Conservation (phyloP, 1,140 invertebrate genomes). For the Ganaspis sp. region DNA sequence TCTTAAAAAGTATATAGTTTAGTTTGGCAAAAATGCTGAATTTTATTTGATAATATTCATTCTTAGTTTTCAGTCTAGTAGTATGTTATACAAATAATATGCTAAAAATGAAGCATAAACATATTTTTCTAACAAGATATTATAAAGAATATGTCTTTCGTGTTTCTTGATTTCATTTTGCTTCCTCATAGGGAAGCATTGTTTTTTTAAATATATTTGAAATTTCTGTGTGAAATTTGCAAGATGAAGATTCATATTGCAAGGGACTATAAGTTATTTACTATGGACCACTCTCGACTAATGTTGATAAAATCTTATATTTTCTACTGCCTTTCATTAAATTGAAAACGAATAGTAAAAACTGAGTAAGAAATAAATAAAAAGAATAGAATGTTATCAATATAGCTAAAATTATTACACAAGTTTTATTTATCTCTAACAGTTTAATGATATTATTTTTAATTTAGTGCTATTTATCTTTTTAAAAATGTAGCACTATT, state of each 20-base stretch:
- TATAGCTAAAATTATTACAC: too few species aligned
- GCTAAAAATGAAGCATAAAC: conserved; percentile 12
- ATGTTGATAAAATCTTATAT: conserved; percentile 66
- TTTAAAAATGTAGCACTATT: too few species aligned
- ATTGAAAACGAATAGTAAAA: conserved; percentile 45
- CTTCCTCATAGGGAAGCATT: too few species aligned
- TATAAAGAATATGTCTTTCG: neutral
- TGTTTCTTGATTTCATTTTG: neutral
- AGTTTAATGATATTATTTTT: too few species aligned
- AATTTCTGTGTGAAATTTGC: conserved; percentile 11
- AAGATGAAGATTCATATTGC: conserved; percentile 37
- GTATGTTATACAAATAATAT: neutral
- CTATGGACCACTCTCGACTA: conserved; percentile 65
- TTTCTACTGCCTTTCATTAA: conserved; percentile 57
- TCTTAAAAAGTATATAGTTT: conserved; percentile 23
- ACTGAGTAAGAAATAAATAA: conserved; percentile 20
- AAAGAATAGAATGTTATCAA: too few species aligned
- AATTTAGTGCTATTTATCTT: too few species aligned
- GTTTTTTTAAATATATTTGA: neutral
- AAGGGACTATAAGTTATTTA: conserved; percentile 51
- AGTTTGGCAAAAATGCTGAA: conserved; percentile 7
- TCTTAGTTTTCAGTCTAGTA: neutral
- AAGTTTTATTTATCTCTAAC: too few species aligned
- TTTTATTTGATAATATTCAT: conserved; percentile 34
- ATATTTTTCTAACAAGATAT: conserved; percentile 32